These are phyloP conservation scores for Habropoda laboriosa DNA, from an alignment of 1,140 invertebrate genomes.

Conservation along the genomic window DNA sequence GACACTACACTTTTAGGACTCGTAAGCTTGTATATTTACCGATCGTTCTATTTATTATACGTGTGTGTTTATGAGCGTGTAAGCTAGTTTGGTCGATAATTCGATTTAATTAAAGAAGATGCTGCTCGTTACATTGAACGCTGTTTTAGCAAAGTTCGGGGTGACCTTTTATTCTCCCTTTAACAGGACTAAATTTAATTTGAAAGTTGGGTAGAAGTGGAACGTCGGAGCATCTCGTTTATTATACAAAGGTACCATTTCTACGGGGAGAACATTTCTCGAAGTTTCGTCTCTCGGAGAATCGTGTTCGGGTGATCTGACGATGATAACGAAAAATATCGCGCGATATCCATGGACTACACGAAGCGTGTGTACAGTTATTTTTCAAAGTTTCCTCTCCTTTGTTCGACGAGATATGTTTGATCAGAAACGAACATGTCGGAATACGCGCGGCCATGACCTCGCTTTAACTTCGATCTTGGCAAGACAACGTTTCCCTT, in stretches of 20 bases:
- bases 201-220: neutral
- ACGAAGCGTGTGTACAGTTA: too few relatives aligned
- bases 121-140: neutral
- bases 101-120: conserved; percentile 9
- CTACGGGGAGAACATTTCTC: neutral
- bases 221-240: neutral
- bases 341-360: too few relatives aligned
- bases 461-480: conserved; percentile 4
- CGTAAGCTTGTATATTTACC: neutral
- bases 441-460: neutral
- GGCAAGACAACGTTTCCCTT: neutral
- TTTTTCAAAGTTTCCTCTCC: too few relatives aligned
- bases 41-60: neutral
- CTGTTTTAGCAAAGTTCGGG: neutral
- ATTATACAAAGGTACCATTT: neutral
- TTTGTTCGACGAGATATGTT: too few relatives aligned
- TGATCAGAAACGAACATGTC: neutral
- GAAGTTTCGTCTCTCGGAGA: neutral
- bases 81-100: neutral
- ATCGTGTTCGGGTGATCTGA: neutral
- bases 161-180: neutral
- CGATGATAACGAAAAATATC: neutral
- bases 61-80: too few relatives aligned
- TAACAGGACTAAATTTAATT: neutral
- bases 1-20: neutral